Base-by-base conservation (phyloP, 2,797 vertebrate genomes). In the Coendou prehensilis region DNA sequence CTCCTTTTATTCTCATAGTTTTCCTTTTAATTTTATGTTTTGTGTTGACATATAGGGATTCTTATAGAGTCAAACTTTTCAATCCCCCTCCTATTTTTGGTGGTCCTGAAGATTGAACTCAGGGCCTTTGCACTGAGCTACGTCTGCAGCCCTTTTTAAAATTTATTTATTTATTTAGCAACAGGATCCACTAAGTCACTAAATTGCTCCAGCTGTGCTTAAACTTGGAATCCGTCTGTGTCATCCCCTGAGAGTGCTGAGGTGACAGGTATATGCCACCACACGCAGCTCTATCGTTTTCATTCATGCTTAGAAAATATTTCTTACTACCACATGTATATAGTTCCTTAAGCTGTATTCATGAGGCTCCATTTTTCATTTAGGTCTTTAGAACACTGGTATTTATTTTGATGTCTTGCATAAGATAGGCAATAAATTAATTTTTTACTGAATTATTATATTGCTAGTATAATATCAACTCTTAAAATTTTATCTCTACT, bases 21-120 rank as follows among this genome's bases (percentile, higher is more conserved):
- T 69, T 82, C 61, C 59, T 82, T 86, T 90, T 56, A 76, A 86
- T 89, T 95, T 95, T 92, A 75, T 81, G 30, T n/a, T 85, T 52
- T 57, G 9, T 67, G 30, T 87, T 73, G 13, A 90, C 71, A 67
- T 57, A 52, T 26, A 78, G n/a, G 20, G 47, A 90, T 79, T 47
- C 63, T 59, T 54, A 54, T 20, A 81, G 89, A 81, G 64, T 89
- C 18, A 89, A 26, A 71, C 28, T 78, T 82, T 45, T 93, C 15
- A 50, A 23, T 78, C 13, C 23, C 90, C 52, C 37, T 50, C 13
- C 47, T 57, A 84, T 45, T 85, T 50, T 15, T 22, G 2, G 37
- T 23, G 37, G 69, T 71, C n/a, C 20, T 71, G 9, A 41, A 41
- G 37, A 23, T 11, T 71, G 69, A 71, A 71, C 37, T 22, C n/a